These are phyloP conservation scores for Tetranychus piercei DNA, from an alignment of 2,888 invertebrate species.

Conservation along the genomic window DNA sequence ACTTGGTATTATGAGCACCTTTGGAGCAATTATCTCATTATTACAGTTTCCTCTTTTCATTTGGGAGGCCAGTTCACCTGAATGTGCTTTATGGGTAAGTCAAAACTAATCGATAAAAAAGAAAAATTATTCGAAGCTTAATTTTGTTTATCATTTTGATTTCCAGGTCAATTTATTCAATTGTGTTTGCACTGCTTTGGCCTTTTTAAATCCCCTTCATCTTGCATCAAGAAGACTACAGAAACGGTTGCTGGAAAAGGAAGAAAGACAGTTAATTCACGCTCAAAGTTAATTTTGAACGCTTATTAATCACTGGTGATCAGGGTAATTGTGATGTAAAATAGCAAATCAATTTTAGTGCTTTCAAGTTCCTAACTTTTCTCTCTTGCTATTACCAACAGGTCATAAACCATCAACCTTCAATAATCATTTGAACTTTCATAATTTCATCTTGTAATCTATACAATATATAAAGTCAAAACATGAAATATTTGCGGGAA, in stretches of 20 bases:
- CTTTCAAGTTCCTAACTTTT: too few species aligned
- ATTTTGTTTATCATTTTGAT: neutral
- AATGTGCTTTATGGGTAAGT: constrained; percentile 5
- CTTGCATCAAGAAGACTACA: constrained; percentile 24
- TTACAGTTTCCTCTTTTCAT: constrained; percentile 30
- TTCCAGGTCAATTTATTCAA: constrained; percentile 26
- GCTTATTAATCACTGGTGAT: too few species aligned
- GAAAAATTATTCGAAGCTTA: neutral
- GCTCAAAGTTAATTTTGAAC: too few species aligned
- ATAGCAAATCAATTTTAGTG: too few species aligned
- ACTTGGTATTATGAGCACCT: constrained; percentile 31
- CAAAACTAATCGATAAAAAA: neutral
- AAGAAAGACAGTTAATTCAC: constrained; percentile 7
- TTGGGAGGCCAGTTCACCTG: constrained; percentile 26
- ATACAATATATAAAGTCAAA: neutral
- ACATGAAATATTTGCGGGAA: too few species aligned
- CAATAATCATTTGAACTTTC: too few species aligned
- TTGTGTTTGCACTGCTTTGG: constrained; percentile 21
- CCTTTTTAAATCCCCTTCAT: constrained; percentile 26
- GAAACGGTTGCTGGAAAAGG: constrained; percentile 20
- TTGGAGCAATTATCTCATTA: constrained; percentile 28
- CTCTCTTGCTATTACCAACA: too few species aligned
- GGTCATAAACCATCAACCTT: too few species aligned
- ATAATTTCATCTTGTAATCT: too few species aligned
- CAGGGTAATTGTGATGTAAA: too few species aligned